These are phyloP conservation scores for Drosophila neotestacea DNA, from an alignment of 2,888 invertebrate genomes.

Conservation along the genomic window DNA sequence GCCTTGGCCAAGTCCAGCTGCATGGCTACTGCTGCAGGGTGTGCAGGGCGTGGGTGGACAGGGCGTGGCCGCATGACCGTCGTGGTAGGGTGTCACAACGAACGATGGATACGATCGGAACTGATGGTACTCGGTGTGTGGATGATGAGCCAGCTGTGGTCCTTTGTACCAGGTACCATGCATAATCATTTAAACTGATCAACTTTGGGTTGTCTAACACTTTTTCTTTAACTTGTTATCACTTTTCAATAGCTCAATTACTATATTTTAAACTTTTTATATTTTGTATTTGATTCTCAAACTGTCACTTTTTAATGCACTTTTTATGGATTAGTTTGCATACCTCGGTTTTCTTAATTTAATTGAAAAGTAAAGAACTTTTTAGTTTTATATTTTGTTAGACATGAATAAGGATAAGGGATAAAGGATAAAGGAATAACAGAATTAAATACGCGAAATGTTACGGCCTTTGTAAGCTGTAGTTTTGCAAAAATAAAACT, in stretches of 20 bases:
- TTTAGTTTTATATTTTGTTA: background rate
- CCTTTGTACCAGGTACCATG: conserved; percentile 85
- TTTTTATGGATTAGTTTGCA: background rate
- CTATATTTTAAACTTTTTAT: background rate
- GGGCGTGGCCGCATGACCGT: conserved; percentile 68
- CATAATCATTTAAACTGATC: conserved; percentile 83
- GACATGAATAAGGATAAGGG: background rate
- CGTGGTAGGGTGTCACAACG: conserved; percentile 83
- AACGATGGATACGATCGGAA: conserved; percentile 84
- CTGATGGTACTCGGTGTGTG: conserved; percentile 82
- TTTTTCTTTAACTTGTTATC: conserved; percentile 8
- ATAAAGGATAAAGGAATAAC: too few relatives aligned
- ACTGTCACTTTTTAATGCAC: conserved; percentile 2
- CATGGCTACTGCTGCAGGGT: conserved; percentile 56
- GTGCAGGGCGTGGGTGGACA: conserved; percentile 59
- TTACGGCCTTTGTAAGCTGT: too few relatives aligned
- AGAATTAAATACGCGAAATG: too few relatives aligned
- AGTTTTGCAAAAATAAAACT: too few relatives aligned
- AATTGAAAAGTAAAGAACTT: background rate
- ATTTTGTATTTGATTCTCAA: background rate
- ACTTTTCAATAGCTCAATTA: background rate
- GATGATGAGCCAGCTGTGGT: conserved; percentile 84
- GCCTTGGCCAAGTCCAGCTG: conserved; percentile 43
- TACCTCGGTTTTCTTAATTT: background rate
- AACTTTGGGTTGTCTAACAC: conserved; percentile 34